These are phyloP conservation scores for Pristionchus entomophagus DNA, from an alignment of 2,888 invertebrate species.

Conservation along the genomic window DNA sequence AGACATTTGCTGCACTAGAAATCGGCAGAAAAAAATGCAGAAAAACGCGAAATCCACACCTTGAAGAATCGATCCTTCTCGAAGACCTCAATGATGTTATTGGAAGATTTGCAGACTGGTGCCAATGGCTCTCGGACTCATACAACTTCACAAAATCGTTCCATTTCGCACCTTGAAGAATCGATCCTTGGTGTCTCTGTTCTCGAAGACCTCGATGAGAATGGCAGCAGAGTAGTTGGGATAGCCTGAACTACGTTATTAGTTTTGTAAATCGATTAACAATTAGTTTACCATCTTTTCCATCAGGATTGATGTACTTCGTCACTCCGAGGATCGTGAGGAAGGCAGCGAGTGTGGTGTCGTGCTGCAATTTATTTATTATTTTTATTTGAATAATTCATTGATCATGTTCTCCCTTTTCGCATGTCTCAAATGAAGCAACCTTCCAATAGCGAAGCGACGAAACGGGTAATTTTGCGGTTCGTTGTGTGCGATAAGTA, in stretches of 20 bases:
- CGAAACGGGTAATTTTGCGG: no score
- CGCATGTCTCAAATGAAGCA: neutral
- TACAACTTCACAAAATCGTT: neutral
- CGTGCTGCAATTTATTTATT: constrained; percentile 54
- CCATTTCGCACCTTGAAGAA: constrained; percentile 22
- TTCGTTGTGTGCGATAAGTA: neutral
- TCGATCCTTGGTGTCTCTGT: neutral
- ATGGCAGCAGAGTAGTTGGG: constrained; percentile 63
- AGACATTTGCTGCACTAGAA: no score
- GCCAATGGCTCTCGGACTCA: no score
- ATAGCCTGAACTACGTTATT: constrained; percentile 51
- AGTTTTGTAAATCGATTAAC: neutral
- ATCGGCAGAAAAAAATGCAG: no score
- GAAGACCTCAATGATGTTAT: no score
- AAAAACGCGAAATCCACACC: no score
- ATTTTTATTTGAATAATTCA: neutral
- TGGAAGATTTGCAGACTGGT: no score
- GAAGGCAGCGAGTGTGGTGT: constrained; percentile 63
- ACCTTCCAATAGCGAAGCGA: no score
- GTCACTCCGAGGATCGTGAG: constrained; percentile 57
- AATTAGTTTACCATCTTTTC: no score
- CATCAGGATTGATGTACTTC: neutral
- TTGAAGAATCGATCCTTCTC: no score
- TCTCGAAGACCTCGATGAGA: constrained; percentile 55
- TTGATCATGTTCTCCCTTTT: neutral